Conservation (phyloP, 2,113 vertebrate genomes). For the Orientallactaga bullata region DNA sequence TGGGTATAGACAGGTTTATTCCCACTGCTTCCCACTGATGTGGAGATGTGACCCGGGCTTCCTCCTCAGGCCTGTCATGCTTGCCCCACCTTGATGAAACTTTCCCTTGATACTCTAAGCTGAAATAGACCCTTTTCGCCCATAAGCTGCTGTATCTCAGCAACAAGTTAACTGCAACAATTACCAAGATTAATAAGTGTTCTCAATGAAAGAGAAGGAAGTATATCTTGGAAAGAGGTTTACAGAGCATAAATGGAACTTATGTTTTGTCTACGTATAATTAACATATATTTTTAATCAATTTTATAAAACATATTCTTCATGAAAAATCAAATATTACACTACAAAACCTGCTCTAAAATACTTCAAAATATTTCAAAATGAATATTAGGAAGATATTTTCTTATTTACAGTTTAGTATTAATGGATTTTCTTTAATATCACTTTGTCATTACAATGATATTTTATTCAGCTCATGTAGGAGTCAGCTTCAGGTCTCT, state of each 20-base stretch:
- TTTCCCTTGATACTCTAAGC: too few relatives aligned
- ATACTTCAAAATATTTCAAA: conserved; percentile 9
- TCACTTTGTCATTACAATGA: neutral
- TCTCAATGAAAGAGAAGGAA: neutral
- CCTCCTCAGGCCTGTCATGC: too few relatives aligned
- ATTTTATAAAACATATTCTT: conserved; percentile 36
- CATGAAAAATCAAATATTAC: neutral
- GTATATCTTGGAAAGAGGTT: neutral
- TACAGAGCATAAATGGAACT: neutral
- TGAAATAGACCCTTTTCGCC: too few relatives aligned
- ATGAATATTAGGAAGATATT: neutral
- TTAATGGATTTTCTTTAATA: neutral
- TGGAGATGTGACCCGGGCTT: too few relatives aligned
- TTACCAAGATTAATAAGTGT: neutral
- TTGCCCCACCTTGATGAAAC: too few relatives aligned
- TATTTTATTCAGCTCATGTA: neutral
- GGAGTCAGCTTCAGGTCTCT: too few relatives aligned
- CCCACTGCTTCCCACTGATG: too few relatives aligned
- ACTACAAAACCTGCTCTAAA: conserved; percentile 37
- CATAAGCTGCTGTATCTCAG: too few relatives aligned
- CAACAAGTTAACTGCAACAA: too few relatives aligned
- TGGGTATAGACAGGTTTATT: too few relatives aligned
- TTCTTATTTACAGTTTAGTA: conserved; percentile 54
- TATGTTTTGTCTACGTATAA: neutral
- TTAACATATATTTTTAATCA: neutral